Base-by-base conservation (phyloP, 2,797 vertebrate genomes). In the Thunnus albacares region DNA sequence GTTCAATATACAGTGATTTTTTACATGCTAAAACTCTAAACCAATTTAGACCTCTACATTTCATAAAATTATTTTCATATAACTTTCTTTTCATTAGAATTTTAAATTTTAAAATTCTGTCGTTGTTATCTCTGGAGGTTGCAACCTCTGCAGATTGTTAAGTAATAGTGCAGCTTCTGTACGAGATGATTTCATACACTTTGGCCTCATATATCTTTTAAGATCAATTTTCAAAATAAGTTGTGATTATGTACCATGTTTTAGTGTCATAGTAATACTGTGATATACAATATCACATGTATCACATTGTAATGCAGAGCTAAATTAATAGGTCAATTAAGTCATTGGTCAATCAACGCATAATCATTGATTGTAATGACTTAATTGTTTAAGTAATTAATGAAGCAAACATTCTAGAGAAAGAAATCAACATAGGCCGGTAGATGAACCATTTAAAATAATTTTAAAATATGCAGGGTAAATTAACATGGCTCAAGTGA, bases 1-100 rank as follows among this genome's bases (percentile, higher is more conserved):
- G 56, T 51, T 59, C 30, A 67, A 70, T 81, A 66, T 74, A 78
- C 65, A 71, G 18, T 22, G 0, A 38, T 49, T n/a, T 60, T 59
- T 74, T 47, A 28, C 52, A 20, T 58, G 28, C 22, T n/a, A 20
- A 62, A 75, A 61, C 49, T 57, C 64, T 13, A 55, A 75, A 72
- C 4, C 20, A 9, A 18, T 58, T 28, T 38, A 57, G 47, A 47
- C 22, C 13, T 5, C 18, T 6, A 28, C 24, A 47, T 60, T 68
- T 79, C 2, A 74, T 74, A 2, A 45, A 65, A 53, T 24, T 14
- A 33, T 45, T 56, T 62, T 57, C 62, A 53, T 3, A 35, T 2
- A 11, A 55, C 68, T 49, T 49, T 49, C 15, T 17, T 49, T 49
- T 47, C 18, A 47, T 15, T 9, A 18, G 5, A 28, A 22, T 57